phyloP scores from a whole-genome alignment of 2,113 vertebrate species.

The Cheilinus undulatus region DNA sequence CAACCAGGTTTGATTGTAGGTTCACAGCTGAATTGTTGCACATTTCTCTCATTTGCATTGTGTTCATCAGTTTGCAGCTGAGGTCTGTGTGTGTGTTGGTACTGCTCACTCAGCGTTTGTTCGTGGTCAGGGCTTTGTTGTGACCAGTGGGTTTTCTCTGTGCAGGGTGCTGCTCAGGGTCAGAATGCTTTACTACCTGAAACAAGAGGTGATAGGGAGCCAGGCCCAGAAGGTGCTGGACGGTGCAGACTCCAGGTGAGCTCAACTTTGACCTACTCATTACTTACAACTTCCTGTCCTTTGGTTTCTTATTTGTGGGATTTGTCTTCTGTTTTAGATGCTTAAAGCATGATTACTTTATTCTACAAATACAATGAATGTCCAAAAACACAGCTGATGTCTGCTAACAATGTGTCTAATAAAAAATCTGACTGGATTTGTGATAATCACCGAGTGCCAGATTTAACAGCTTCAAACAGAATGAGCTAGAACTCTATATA shows the following conservation, averaged over 20 bases:
- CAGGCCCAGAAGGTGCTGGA: slow-evolving; percentile 93
- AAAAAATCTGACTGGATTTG: background rate
- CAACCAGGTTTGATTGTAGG: background rate
- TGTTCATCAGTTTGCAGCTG: slow-evolving; percentile 20
- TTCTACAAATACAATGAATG: background rate
- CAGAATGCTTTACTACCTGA: slow-evolving; percentile 99
- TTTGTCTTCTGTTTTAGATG: background rate
- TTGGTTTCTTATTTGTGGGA: background rate
- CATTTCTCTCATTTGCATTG: slow-evolving; percentile 43
- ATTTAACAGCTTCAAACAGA: background rate
- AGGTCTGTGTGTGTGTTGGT: slow-evolving; percentile 5
- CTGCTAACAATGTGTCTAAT: no score
- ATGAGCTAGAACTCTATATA: no score
- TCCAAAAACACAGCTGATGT: background rate
- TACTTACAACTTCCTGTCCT: background rate
- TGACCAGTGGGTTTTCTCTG: slow-evolving; percentile 74
- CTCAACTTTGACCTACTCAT: slow-evolving; percentile 34
- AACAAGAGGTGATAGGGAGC: slow-evolving; percentile 97
- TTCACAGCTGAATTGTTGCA: slow-evolving; percentile 11
- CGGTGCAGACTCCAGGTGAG: slow-evolving; percentile 92
- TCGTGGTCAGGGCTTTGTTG: slow-evolving; percentile 63
- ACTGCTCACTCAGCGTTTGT: slow-evolving; percentile 75
- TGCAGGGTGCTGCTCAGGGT: slow-evolving; percentile 96
- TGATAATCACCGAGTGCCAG: background rate
- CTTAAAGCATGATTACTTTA: background rate